These are phyloP conservation scores for Andrena bicolor DNA, from an alignment of 2,888 invertebrate genomes.

Conservation along the genomic window DNA sequence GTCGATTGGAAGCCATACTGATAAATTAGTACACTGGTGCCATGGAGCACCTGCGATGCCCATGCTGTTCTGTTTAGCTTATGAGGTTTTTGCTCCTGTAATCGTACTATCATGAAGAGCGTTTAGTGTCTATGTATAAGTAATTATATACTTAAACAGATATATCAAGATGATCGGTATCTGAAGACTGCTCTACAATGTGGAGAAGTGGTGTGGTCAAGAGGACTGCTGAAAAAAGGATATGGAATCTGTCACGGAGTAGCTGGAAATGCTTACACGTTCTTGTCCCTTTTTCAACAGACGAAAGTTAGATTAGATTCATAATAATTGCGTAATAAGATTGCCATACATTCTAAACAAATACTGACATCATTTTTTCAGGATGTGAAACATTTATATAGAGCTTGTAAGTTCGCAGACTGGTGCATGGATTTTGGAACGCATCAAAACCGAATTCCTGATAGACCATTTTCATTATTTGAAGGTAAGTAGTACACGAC, in stretches of 20 bases:
- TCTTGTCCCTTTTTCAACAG: constrained; percentile 91
- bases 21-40: constrained; percentile 96
- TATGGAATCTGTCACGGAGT: constrained; percentile 96
- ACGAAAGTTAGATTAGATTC: constrained; percentile 87
- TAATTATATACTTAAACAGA: constrained; percentile 84
- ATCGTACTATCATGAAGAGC: not conserved
- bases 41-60: constrained; percentile 97
- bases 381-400: constrained; percentile 90
- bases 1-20: constrained; percentile 89
- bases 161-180: constrained; percentile 90
- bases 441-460: constrained; percentile 88
- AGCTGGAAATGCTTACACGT: constrained; percentile 94
- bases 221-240: constrained; percentile 93
- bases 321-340: not conserved
- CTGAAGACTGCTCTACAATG: constrained; percentile 89
- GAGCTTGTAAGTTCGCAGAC: constrained; percentile 92
- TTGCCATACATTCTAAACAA: constrained; percentile 17
- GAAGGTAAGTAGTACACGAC: constrained; percentile 87
- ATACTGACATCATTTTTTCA: constrained; percentile 74
- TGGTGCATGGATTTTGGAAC: constrained; percentile 92
- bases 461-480: constrained; percentile 93
- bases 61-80: constrained; percentile 89
- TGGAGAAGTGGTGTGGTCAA: constrained; percentile 92
- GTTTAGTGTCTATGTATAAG: not conserved
- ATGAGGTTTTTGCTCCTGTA: constrained; percentile 86